Conservation (phyloP, 2,797 vertebrate genomes). For the Monodelphis domestica region DNA sequence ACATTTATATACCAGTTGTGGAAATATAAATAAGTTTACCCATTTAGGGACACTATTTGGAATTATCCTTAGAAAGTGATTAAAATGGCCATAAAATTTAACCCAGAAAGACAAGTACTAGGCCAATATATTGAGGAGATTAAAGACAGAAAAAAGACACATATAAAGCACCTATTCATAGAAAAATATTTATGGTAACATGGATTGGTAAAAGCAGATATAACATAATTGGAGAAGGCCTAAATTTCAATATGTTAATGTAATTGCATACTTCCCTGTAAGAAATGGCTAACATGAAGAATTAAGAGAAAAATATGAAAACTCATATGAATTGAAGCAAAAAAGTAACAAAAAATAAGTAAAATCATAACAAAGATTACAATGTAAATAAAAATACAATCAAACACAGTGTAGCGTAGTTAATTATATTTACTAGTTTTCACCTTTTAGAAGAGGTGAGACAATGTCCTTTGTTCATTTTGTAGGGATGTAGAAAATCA, state of each 20-base stretch:
- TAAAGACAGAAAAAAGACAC: neutral
- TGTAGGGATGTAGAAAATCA: neutral
- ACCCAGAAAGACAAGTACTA: neutral
- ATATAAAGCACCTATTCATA: neutral
- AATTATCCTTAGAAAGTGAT: neutral
- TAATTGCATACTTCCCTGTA: neutral
- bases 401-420: neutral
- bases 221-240: neutral
- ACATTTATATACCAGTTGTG: neutral
- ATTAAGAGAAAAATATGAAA: slow-evolving; percentile 38
- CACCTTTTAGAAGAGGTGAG: neutral
- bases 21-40: neutral
- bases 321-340: neutral
- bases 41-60: neutral
- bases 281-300: neutral
- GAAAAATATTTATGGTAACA: neutral
- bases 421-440: neutral
- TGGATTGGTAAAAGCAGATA: neutral
- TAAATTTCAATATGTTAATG: neutral
- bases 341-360: neutral
- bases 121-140: neutral
- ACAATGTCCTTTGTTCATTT: neutral
- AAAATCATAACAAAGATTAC: neutral
- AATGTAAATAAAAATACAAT: neutral
- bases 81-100: neutral